These are phyloP conservation scores for Catocala sponsa DNA, from an alignment of 2,888 invertebrate species.

Conservation along the genomic window DNA sequence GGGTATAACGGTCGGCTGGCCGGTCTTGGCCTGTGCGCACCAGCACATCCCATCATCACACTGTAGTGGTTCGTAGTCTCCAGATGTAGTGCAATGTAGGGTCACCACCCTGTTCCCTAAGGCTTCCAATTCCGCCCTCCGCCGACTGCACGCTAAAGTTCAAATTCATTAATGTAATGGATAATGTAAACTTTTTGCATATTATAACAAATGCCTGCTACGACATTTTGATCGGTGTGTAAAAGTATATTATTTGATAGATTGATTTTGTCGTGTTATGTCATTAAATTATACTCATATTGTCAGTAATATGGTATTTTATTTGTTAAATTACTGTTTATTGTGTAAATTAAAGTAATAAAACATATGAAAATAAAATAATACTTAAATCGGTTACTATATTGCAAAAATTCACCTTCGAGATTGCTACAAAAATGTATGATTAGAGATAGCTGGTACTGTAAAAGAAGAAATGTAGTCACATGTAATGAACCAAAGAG, in stretches of 20 bases:
- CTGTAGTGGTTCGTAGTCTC: constrained; percentile 91
- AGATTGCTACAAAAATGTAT: background rate
- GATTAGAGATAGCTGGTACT: no score
- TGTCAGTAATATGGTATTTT: constrained; percentile 17
- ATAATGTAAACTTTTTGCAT: background rate
- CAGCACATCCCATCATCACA: constrained; percentile 91
- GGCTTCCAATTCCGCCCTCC: constrained; percentile 85
- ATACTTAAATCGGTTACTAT: background rate
- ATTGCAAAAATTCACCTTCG: background rate
- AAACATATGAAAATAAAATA: background rate
- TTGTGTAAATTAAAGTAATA: constrained; percentile 11
- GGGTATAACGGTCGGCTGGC: constrained; percentile 86
- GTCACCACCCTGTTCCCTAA: constrained; percentile 80
- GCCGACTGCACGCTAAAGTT: constrained; percentile 89
- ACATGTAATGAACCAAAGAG: constrained; percentile 5
- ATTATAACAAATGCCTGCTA: no score
- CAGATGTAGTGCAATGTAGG: constrained; percentile 89
- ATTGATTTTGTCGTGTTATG: constrained; percentile 29
- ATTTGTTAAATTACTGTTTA: constrained; percentile 45
- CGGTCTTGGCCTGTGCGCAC: constrained; percentile 90
- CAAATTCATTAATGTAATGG: constrained; percentile 6
- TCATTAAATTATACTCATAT: constrained; percentile 11
- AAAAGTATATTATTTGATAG: background rate
- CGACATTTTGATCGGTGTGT: background rate
- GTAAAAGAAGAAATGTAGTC: constrained; percentile 22